Conservation (phyloP, 2,888 invertebrate genomes). For the Dynastes tityus region DNA sequence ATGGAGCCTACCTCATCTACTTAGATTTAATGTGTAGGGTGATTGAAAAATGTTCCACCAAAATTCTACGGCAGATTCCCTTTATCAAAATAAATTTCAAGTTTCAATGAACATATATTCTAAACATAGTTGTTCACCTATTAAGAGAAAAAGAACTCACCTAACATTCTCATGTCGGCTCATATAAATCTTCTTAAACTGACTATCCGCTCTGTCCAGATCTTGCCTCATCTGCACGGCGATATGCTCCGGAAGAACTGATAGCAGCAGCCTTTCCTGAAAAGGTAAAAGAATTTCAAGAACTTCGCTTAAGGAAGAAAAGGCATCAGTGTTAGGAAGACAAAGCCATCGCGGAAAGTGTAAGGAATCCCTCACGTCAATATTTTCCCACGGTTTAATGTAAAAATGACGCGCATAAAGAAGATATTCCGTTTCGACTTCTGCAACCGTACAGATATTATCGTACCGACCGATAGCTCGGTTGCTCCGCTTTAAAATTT, state of each 20-base stretch:
- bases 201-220: constrained; percentile 91
- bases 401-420: constrained; percentile 19
- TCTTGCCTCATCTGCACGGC: constrained; percentile 98
- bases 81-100: no score
- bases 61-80: no score
- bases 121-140: no score
- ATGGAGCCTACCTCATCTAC: no score
- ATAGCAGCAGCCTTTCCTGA: constrained; percentile 92
- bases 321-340: background rate
- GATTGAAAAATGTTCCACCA: no score
- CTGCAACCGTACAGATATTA: background rate
- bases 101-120: no score
- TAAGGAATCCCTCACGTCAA: background rate
- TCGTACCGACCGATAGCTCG: background rate
- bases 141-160: constrained; percentile 70
- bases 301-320: no score
- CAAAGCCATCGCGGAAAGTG: background rate
- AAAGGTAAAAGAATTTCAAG: constrained; percentile 60
- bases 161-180: constrained; percentile 97
- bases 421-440: constrained; percentile 4
- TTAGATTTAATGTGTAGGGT: no score
- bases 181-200: constrained; percentile 98
- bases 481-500: constrained; percentile 8
- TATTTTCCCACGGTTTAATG: background rate
- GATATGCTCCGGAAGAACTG: constrained; percentile 95